A percentile compares a stretch with the other conserved stretches of the same genome.
phyloP scores from a whole-genome alignment of 2,888 invertebrate species.

The Dasysyrphus tricinctus region DNA sequence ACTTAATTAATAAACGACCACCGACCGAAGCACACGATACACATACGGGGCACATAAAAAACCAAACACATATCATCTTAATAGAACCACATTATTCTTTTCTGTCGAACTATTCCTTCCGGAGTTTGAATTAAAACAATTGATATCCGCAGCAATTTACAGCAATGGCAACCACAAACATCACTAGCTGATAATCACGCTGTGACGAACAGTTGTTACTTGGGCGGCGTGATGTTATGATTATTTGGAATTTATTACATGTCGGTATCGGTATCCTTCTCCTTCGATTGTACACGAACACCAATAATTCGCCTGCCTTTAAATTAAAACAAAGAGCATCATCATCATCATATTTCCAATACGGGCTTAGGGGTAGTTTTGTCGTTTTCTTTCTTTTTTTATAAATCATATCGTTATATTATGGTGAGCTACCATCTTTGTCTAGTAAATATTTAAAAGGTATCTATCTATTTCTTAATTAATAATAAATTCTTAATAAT shows the following conservation, averaged over 20 bases:
- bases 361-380: constrained; percentile 44
- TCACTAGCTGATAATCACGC: constrained; percentile 34
- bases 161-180: constrained; percentile 24
- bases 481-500: not conserved
- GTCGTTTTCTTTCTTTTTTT: not conserved
- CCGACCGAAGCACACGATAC: constrained; percentile 56
- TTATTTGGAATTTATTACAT: constrained; percentile 65
- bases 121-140: constrained; percentile 69
- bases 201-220: constrained; percentile 35
- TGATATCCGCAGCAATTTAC: constrained; percentile 66
- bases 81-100: constrained; percentile 39
- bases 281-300: constrained; percentile 39
- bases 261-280: constrained; percentile 43
- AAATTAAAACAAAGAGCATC: constrained; percentile 58
- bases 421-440: not conserved
- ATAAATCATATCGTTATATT: not conserved
- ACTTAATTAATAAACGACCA: constrained; percentile 80
- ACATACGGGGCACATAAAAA: constrained; percentile 49
- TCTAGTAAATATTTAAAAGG: constrained; percentile 1
- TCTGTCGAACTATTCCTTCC: constrained; percentile 56
- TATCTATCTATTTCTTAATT: not conserved
- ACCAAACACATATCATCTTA: constrained; percentile 35
- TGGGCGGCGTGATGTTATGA: constrained; percentile 41
- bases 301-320: constrained; percentile 33
- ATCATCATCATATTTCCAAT: constrained; percentile 7